Evolutionary conservation across 2,113 vertebrate genomes (phyloP).

Genomic region (Microcebus murinus): DNA sequence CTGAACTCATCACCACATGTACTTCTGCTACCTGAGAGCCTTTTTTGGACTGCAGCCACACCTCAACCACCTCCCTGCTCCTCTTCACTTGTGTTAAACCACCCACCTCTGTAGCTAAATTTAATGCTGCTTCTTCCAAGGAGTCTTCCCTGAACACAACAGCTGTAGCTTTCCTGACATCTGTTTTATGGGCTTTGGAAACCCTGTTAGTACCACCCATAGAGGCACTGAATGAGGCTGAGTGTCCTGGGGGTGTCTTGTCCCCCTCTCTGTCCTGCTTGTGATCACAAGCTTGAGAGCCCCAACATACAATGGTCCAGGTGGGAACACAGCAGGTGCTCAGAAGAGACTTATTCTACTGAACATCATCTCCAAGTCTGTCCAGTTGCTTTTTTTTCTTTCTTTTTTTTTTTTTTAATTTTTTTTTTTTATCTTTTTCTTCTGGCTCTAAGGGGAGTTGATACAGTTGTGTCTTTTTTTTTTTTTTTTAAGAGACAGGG

Average conservation of each 20-base stretch:
- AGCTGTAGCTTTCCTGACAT: background rate
- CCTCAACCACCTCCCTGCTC: background rate
- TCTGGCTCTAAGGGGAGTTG: too few relatives aligned
- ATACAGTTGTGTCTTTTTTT: too few relatives aligned
- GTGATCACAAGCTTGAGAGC: background rate
- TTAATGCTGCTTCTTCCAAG: background rate
- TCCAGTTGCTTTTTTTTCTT: background rate
- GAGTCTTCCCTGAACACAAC: background rate
- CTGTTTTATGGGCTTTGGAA: background rate
- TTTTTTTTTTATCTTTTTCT: too few relatives aligned
- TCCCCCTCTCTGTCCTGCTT: background rate
- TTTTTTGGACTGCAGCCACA: background rate
- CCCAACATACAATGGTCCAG: background rate
- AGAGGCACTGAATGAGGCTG: background rate
- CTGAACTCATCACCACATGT: background rate
- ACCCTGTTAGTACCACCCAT: background rate
- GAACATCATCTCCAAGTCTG: background rate
- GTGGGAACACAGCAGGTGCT: background rate
- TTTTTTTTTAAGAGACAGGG: too few relatives aligned
- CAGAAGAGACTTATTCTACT: background rate
- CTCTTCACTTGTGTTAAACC: background rate
- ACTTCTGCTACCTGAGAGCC: background rate
- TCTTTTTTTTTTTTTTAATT: background rate
- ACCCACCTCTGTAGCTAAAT: background rate
- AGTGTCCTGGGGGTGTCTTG: background rate